These are phyloP conservation scores for Montipora sp. DNA, from an alignment of 64 coral and sea anemone species.

Conservation along the genomic window DNA sequence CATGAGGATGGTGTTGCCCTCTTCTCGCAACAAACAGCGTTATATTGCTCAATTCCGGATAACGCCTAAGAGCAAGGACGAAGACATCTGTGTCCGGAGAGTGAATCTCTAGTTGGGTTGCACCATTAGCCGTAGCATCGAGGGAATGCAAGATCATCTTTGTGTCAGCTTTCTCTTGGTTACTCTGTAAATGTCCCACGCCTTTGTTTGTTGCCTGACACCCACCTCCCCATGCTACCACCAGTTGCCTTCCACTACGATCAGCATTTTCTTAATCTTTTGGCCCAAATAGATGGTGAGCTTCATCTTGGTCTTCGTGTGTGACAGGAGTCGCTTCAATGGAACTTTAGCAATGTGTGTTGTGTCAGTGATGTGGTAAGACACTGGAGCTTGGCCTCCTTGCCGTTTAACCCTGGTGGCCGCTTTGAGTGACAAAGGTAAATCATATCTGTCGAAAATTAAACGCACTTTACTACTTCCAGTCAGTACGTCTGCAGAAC, in stretches of 20 bases:
- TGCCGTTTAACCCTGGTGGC: background rate
- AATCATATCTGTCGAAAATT: conserved; percentile 26
- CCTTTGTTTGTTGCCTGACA: too few species aligned
- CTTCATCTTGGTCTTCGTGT: background rate
- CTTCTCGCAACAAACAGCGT: conserved; percentile 28
- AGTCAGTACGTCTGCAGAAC: too few species aligned
- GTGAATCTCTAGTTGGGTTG: conserved; percentile 16
- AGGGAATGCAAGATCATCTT: conserved; percentile 36
- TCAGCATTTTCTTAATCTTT: background rate
- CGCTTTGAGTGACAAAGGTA: background rate
- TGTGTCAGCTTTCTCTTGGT: conserved; percentile 42
- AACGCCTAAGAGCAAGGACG: conserved; percentile 16
- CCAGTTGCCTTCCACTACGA: conserved; percentile 8
- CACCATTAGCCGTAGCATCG: too few species aligned
- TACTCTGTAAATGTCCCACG: background rate
- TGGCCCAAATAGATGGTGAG: too few species aligned
- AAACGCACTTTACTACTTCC: background rate
- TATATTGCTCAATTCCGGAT: conserved; percentile 8
- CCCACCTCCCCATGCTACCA: background rate
- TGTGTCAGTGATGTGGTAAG: conserved; percentile 3
- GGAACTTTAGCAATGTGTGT: conserved; percentile 41
- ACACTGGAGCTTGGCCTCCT: background rate
- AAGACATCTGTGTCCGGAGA: conserved; percentile 39
- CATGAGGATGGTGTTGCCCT: background rate
- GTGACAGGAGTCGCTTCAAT: conserved; percentile 11